Evolutionary conservation across 2,888 invertebrate species (phyloP), one percentile per base, ranked within the genome.

Genomic region (Euzetes globulus): DNA sequence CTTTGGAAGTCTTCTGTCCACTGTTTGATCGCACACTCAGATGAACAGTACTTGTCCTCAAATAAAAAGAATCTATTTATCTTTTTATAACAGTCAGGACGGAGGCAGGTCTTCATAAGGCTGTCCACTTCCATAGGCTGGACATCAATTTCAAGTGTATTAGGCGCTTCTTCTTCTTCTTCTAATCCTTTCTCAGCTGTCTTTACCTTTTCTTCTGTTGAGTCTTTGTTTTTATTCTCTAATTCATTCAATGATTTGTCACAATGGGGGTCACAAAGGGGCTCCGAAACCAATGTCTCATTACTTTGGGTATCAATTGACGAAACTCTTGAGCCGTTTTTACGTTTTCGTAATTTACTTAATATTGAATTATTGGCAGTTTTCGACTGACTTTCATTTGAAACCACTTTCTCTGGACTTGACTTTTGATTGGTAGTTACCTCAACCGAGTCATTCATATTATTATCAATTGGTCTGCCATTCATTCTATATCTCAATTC

Each of bases 1-100:
- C 13, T 45, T 1, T 70, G 70, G 15, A 70, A 74, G 55, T 37
- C 55, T 37, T 68, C 72, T 63, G 41, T 72, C 72, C 33, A 22
- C 58, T 45, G 60, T 37, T 33, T 33, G 72, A 55, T 19, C 6
- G 55, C 72, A 72, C 72, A 55, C n/a, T 29, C n/a, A 5, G 58
- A 17, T 1, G 72, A 72, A 50, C 72, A 70, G 47, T 13, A 70
- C 17, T 70, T 70, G 15, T 47, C 45, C 3, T 70, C 70, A 9
- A 47, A 70, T 19, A 70, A 47, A 17, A 25, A 1, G 47, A 70
- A 70, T 45, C 13, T 45, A 41, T 41, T 45, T 0, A 70, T 11
- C 1, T 5, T 45, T 70, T 17, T n/a, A 7, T 45, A 15, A 17
- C 70, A 70, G 45, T 27, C 19, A 17, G 3, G 19, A 19, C 22